Evolutionary conservation across 2,113 vertebrate species (phyloP).

Genomic region (Oryzias woworae): DNA sequence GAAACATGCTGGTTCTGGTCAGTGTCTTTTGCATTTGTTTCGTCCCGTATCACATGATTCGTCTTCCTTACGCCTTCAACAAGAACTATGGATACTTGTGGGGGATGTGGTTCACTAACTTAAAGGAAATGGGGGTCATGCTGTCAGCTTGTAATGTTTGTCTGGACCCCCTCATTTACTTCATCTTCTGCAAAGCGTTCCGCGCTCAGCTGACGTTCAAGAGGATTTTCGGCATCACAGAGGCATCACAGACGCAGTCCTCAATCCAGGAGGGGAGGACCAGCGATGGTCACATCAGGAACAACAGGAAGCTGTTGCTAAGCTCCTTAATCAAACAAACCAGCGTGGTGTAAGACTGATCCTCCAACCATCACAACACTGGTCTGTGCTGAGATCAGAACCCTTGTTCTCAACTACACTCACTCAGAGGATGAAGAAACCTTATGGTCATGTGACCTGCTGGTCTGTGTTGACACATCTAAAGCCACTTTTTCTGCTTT

Average conservation of each 20-base stretch:
- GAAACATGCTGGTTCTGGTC: slow-evolving; percentile 72
- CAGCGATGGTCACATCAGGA: neutral
- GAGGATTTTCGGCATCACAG: rapidly evolving
- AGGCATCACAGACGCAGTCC: rapidly evolving
- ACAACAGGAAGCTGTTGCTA: slow-evolving; percentile 14
- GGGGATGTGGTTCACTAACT: slow-evolving; percentile 33
- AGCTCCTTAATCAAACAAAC: neutral
- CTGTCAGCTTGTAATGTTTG: slow-evolving; percentile 72
- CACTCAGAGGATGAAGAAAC: too few species aligned
- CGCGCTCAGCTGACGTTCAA: slow-evolving; percentile 40
- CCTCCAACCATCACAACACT: too few species aligned
- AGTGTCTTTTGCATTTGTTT: slow-evolving; percentile 76
- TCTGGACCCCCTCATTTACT: slow-evolving; percentile 77
- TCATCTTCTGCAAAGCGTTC: slow-evolving; percentile 74
- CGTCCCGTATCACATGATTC: slow-evolving; percentile 74
- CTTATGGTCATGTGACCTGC: too few species aligned
- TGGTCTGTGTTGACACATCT: too few species aligned
- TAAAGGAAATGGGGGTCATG: slow-evolving; percentile 67
- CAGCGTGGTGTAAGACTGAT: slow-evolving; percentile 4
- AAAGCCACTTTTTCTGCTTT: too few species aligned
- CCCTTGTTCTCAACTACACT: neutral
- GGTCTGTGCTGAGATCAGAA: too few species aligned
- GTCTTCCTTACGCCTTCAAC: slow-evolving; percentile 67
- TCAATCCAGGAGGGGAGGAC: neutral
- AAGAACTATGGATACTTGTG: neutral